phyloP scores from a whole-genome alignment of 2,113 vertebrate species.

The Pomatostomus ruficeps region DNA sequence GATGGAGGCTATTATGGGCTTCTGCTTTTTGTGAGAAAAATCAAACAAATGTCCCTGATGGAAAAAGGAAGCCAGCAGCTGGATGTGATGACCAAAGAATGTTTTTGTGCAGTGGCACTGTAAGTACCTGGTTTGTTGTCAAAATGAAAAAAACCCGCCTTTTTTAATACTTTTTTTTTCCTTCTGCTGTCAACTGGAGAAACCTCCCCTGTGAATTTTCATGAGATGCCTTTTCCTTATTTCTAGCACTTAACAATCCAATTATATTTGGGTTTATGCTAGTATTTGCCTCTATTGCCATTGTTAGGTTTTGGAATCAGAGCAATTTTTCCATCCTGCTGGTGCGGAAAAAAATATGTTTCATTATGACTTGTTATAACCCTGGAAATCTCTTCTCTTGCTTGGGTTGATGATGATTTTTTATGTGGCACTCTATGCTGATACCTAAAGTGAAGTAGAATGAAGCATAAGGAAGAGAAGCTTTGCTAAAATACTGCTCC shows the following conservation, averaged over 20 bases:
- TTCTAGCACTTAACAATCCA: constrained; percentile 32
- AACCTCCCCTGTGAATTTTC: background rate
- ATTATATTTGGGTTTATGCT: constrained; percentile 28
- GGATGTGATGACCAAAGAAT: background rate
- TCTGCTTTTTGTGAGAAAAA: constrained; percentile 35
- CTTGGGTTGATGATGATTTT: background rate
- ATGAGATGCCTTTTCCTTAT: background rate
- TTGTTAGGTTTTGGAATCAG: constrained; percentile 12
- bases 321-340: constrained; percentile 25
- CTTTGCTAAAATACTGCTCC: background rate
- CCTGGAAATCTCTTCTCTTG: constrained; percentile 43
- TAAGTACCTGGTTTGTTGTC: background rate
- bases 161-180: background rate
- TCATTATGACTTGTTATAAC: constrained; percentile 51
- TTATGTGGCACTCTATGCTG: background rate
- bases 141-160: background rate
- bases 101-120: background rate
- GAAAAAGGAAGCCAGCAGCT: constrained; percentile 9
- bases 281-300: constrained; percentile 1
- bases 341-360: constrained; percentile 21
- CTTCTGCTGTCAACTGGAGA: background rate
- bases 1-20: background rate
- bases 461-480: background rate
- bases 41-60: constrained; percentile 2
- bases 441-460: constrained; percentile 22